Base-by-base conservation (phyloP, 2,797 vertebrate genomes). In the Helarctos malayanus region DNA sequence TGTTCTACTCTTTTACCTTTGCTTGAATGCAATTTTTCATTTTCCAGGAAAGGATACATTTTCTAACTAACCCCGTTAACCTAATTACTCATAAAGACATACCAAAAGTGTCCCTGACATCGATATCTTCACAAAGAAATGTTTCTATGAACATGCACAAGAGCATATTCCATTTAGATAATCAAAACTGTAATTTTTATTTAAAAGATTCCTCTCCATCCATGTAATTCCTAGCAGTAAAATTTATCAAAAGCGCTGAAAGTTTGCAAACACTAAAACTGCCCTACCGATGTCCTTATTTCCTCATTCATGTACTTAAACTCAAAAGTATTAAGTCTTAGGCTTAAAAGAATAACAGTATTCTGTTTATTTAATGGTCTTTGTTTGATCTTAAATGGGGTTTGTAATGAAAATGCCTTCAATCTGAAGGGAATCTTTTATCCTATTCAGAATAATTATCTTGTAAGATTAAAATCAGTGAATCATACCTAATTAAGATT, bases 41-140 rank as follows among this genome's bases (percentile, higher is more conserved):
- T 97, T 98, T 97, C 97, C 97, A 97, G 98, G 97, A 97, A 98
- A 83, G 90, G 90, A 97, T 97, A 94, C 84, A 97, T 97, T 98
- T 97, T 97, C 95, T 96, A 97, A 97, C 93, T 98, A 98, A 97
- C 97, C 95, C 94, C 0, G 85, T 97, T 98, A 98, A 97, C 97
- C 97, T 97, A 98, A 97, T 97, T 97, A 97, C 97, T 97, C 96
- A 98, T 98, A 97, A 96, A 97, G 94, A 94, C 97, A 98, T 96
- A 93, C 78, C 97, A 92, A 97, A 97, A 97, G 83, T 18, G 12
- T 91, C 93, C 61, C 90, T 97, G 96, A 97, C 97, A 97, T 95
- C 75, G 23, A 92, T 85, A 95, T 49, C 71, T 94, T 92, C 89
- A 96, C 68, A 96, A 96, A 91, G 94, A 97, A 98, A 96, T 92